A percentile compares a stretch with the other conserved stretches of the same genome.
These are phyloP conservation scores for Eolophus roseicapilla DNA, from an alignment of 2,113 vertebrate species.

Conservation along the genomic window DNA sequence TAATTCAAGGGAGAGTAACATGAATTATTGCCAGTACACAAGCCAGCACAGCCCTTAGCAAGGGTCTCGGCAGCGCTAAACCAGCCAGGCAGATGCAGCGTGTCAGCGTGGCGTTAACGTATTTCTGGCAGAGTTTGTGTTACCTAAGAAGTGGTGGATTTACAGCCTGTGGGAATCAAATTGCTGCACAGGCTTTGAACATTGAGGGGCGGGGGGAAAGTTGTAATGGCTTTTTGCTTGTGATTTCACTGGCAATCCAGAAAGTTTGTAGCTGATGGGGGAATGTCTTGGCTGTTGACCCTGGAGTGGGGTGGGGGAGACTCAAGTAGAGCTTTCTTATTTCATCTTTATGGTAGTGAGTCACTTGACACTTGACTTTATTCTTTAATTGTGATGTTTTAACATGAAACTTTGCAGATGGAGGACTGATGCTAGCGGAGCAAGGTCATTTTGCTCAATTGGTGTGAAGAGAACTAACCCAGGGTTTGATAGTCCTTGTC, in stretches of 20 bases:
- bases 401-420: neutral
- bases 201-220: accelerated
- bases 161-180: neutral
- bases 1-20: neutral
- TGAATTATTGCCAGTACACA: neutral
- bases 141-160: neutral
- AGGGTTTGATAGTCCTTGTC: neutral
- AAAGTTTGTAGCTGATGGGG: neutral
- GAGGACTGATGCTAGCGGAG: neutral
- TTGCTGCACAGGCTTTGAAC: neutral
- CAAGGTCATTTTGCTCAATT: neutral
- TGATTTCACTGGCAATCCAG: neutral
- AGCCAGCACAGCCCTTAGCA: neutral
- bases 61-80: neutral
- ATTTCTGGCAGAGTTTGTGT: neutral
- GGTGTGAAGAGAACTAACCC: neutral
- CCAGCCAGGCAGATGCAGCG: neutral
- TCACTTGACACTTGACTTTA: constrained; percentile 22
- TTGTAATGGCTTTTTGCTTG: neutral
- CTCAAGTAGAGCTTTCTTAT: neutral
- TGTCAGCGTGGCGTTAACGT: accelerated
- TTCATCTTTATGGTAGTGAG: constrained; percentile 25
- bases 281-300: constrained; percentile 31
- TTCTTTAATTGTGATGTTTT: neutral
- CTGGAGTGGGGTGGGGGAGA: neutral